Base-by-base conservation (phyloP, 2,888 invertebrate genomes). In the Leptopilina syphax region DNA sequence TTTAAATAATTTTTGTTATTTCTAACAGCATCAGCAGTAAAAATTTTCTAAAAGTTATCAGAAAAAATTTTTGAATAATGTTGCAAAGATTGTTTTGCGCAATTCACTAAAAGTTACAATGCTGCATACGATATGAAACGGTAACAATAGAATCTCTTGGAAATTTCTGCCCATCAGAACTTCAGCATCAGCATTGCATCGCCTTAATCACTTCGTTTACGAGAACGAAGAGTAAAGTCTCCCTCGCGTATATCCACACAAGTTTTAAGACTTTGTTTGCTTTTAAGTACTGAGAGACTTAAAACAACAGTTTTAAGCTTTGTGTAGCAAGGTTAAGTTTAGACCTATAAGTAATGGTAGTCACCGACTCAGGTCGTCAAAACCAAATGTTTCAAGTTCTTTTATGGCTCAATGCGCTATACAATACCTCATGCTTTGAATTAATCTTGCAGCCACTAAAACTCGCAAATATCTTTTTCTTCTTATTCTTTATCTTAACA, bases 181-280 rank as follows among this genome's bases (percentile, higher is more conserved):
- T 63, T 9, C 8, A 63, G 7, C 24, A 63, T 63, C 63, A 63
- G 18, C 63, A 63, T 18, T 24, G 63, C 18, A 63, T 63, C 63
- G 24, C 7, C 24, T 63, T 63, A 24, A 63, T 63, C 63, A 63
- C 63, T 63, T 63, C 63, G 18, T 63, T 63, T 63, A 63, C 63
- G 63, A 63, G 60, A 13, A 60, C 60, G 6, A 18, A 60, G 18
- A 24, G 8, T 63, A 47, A 10, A 18, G 18, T 41, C 13, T 66
- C 41, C 41, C 3, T 34, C 34, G 34, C 12, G 18, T 44, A 67
- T 34, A 67, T 67, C 66, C 44, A 44, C 44, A 18, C 34, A 44
- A 44, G 44, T 67, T 47, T 67, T 18, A 67, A 66, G 66, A 67
- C 67, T 67, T 67, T 67, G 47, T 67, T 67, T 67, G 67, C 67